A percentile compares a stretch with the other conserved stretches of the same genome.
phyloP scores from a whole-genome alignment of 2,888 invertebrate genomes.

The Trissolcus brochymenae region DNA sequence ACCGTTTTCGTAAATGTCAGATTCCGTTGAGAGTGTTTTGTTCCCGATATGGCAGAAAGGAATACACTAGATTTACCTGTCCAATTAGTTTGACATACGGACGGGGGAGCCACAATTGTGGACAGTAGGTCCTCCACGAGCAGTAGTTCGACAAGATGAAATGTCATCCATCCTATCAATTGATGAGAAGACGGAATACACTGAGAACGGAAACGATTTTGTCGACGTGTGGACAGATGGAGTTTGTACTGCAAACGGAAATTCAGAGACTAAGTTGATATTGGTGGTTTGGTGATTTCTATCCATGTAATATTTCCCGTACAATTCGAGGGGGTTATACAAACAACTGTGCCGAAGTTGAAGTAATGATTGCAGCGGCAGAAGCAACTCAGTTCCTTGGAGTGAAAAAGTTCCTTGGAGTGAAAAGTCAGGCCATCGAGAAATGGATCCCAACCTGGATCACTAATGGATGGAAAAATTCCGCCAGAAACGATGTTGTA shows the following conservation, averaged over 20 bases:
- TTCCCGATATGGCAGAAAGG: background rate
- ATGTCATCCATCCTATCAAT: too few species aligned
- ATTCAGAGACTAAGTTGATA: background rate
- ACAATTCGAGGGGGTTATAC: background rate
- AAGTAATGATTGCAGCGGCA: conserved; percentile 9
- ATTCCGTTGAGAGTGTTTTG: background rate
- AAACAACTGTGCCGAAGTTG: conserved; percentile 12
- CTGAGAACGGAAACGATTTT: background rate
- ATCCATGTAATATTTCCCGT: conserved; percentile 14
- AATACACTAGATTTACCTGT: conserved; percentile 5
- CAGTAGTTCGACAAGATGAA: too few species aligned
- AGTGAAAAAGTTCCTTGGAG: too few species aligned
- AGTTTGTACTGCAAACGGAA: conserved; percentile 5
- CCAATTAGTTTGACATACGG: background rate
- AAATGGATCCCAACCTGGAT: conserved; percentile 16
- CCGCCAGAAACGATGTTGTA: background rate
- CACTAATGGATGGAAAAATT: conserved; percentile 16
- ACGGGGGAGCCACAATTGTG: too few species aligned
- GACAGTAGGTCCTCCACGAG: too few species aligned
- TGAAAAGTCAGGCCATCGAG: background rate
- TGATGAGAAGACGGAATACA: too few species aligned
- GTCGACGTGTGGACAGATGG: conserved; percentile 8
- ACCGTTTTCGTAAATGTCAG: conserved; percentile 5
- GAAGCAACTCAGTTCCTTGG: background rate
- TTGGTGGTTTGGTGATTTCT: conserved; percentile 3